Conservation (phyloP, 2,113 vertebrate genomes). For the Malurus cyaneus region DNA sequence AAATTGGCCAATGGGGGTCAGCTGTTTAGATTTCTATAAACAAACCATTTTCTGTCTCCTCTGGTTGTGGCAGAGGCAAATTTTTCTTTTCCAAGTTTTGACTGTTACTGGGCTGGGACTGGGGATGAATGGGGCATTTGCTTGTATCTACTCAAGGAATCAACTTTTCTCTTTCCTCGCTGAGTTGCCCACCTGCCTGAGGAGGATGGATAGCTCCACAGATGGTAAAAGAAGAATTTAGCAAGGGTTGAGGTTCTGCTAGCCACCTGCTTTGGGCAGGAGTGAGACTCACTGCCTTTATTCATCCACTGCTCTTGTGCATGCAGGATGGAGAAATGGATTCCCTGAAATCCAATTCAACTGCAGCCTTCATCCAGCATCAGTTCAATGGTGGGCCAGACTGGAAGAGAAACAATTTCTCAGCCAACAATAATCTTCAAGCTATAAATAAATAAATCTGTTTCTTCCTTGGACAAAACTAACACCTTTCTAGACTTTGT, state of each 20-base stretch:
- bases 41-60: conserved; percentile 52
- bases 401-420: not conserved
- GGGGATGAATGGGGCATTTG: not conserved
- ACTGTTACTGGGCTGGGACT: not conserved
- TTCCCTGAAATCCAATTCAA: not conserved
- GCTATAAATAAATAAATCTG: conserved; percentile 27
- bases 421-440: not conserved
- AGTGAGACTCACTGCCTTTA: not conserved
- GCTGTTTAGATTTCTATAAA: conserved; percentile 41
- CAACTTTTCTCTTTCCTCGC: not conserved
- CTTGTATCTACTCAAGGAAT: not conserved
- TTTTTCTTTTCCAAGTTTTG: conserved; percentile 10
- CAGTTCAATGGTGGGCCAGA: not conserved
- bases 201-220: not conserved
- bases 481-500: conserved; percentile 19
- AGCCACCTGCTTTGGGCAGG: not conserved
- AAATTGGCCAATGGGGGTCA: conserved; percentile 50
- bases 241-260: not conserved
- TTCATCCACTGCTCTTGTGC: not conserved
- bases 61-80: not conserved
- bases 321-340: not conserved
- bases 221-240: not conserved
- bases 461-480: conserved; percentile 17
- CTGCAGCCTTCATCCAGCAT: not conserved
- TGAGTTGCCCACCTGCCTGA: not conserved